Evolutionary conservation across 2,888 invertebrate genomes (phyloP), one percentile per base, ranked within the genome.

Genomic region (Tetropium fuscum): DNA sequence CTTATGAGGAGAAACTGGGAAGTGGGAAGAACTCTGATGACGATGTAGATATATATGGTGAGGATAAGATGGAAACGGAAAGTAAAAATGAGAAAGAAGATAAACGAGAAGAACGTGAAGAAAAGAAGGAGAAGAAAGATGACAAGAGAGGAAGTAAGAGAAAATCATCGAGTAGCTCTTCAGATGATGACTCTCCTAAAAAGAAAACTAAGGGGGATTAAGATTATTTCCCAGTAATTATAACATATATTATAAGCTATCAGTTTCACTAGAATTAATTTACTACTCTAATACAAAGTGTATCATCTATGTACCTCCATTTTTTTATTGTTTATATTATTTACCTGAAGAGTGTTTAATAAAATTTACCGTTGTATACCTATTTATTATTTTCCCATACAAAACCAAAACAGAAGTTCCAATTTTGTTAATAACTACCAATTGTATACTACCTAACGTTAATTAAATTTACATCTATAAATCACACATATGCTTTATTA

Each of bases 1-100:
- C 70, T 44, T 75, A 82, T 68, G 83, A 81, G 63, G 85, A 82
- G 68, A 85, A 83, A 74, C 70, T 84, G 16, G 76, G 76, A 48
- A 73, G 69, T 51, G 64, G 63, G 44, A 73, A 62, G 60, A 70
- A 69, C 44, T 59, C 64, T 45, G 71, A 64, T 58, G 66, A 70
- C 20, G 72, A 69, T 53, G 68, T 69, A 13, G 45, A 47, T 34
- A 63, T 69, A 25, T 73, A 74, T 47, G 74, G 74, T n/a, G 70
- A 72, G 13, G 56, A 60, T 27, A 62, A 56, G 15, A 60, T 61
- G 25, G 61, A 58, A 8, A 57, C 64, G 60, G 30, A 68, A 55
- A 43, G 45, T 1, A 54, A 48, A 0, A 45, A 55, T 5, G 66
- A 61, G 13, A 67, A 68, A 36, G 44, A 63, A 43, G 30, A 63